Evolutionary conservation across 1,140 invertebrate genomes (phyloP).

Genomic region (Drosophila kohkoa): DNA sequence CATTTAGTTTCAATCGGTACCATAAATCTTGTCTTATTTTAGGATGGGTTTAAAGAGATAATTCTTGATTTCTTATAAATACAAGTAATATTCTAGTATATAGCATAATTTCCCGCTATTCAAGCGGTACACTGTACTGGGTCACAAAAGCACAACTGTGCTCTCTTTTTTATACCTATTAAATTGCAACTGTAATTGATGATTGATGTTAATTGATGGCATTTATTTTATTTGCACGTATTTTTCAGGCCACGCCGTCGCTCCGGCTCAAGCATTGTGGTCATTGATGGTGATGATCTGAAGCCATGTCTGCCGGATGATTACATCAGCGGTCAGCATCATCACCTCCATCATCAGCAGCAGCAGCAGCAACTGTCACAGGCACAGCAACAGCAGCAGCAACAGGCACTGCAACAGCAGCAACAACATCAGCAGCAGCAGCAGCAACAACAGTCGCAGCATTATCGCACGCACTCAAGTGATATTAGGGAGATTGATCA

Average conservation of each 20-base stretch:
- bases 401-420: conserved; percentile 58
- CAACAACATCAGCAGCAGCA: conserved; percentile 36
- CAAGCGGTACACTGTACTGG: too few relatives aligned
- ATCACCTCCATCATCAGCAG: conserved; percentile 55
- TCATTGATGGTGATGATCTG: conserved; percentile 87
- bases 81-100: too few relatives aligned
- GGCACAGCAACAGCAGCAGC: conserved; percentile 35
- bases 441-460: conserved; percentile 56
- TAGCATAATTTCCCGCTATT: too few relatives aligned
- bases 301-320: conserved; percentile 85
- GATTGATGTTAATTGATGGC: background rate
- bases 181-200: background rate
- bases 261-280: conserved; percentile 89
- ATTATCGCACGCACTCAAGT: conserved; percentile 79
- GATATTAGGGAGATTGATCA: conserved; percentile 86
- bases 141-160: too few relatives aligned
- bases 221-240: conserved; percentile 7
- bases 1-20: too few relatives aligned
- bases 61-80: too few relatives aligned
- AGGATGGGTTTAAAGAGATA: too few relatives aligned
- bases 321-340: conserved; percentile 80
- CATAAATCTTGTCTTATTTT: too few relatives aligned
- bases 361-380: conserved; percentile 42
- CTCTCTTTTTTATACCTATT: too few relatives aligned
- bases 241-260: conserved; percentile 87